phyloP scores from a whole-genome alignment of 2,113 vertebrate species.

The Brachionichthys hirsutus region DNA sequence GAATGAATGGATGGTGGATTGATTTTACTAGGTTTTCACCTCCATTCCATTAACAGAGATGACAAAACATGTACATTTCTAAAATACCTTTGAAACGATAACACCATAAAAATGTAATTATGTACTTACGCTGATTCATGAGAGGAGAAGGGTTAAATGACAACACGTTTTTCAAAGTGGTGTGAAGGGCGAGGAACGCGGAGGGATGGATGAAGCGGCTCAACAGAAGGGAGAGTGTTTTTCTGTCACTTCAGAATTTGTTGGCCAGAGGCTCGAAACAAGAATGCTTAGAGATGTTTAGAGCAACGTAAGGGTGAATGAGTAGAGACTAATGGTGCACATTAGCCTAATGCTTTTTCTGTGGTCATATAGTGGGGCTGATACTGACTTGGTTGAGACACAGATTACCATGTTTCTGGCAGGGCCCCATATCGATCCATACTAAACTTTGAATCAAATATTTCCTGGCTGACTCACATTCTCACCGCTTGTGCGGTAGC shows the following conservation, averaged over 20 bases:
- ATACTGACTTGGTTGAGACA: conserved; percentile 15
- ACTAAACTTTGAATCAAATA: conserved; percentile 20
- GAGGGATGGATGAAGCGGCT: background rate
- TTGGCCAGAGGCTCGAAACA: conserved; percentile 22
- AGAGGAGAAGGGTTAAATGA: conserved; percentile 12
- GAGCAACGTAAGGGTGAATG: conserved; percentile 25
- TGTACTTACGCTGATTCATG: background rate
- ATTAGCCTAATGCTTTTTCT: conserved; percentile 52
- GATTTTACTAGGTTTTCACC: no score
- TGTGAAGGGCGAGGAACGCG: conserved; percentile 9
- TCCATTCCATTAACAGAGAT: background rate
- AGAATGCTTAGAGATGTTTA: conserved; percentile 22
- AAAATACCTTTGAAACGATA: conserved; percentile 10
- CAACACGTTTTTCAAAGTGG: conserved; percentile 10
- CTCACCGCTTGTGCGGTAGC: background rate
- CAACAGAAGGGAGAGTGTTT: conserved; percentile 29
- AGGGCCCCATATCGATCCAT: conserved; percentile 13
- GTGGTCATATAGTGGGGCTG: conserved; percentile 10
- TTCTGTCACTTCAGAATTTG: conserved; percentile 27
- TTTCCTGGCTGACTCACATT: conserved; percentile 1
- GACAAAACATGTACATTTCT: conserved; percentile 10
- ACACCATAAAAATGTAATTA: background rate
- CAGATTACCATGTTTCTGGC: conserved; percentile 45
- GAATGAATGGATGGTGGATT: no score
- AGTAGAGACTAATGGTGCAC: conserved; percentile 54